Conservation (phyloP, 2,888 invertebrate genomes). For the Brenthis hecate region DNA sequence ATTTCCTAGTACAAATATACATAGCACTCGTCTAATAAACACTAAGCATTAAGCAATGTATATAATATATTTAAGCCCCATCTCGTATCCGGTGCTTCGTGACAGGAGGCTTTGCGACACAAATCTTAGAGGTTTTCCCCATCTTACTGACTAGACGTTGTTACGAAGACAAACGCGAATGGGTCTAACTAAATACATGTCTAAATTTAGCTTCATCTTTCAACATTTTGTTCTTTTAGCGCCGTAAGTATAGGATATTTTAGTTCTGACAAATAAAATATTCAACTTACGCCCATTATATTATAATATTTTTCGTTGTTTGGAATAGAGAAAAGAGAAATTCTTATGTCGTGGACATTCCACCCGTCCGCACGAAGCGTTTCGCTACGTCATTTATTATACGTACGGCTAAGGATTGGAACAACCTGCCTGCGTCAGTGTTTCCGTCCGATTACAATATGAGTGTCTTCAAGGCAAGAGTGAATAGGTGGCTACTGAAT, state of each 20-base stretch:
- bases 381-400: too few relatives aligned
- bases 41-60: slow-evolving; percentile 4
- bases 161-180: slow-evolving; percentile 33
- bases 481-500: too few relatives aligned
- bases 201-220: slow-evolving; percentile 24
- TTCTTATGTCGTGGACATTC: too few relatives aligned
- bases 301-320: too few relatives aligned
- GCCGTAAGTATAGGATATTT: neutral
- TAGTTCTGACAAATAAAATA: too few relatives aligned
- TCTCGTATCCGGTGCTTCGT: slow-evolving; percentile 30
- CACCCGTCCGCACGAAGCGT: too few relatives aligned
- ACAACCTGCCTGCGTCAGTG: too few relatives aligned
- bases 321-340: too few relatives aligned
- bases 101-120: slow-evolving; percentile 61
- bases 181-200: slow-evolving; percentile 24
- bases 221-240: neutral
- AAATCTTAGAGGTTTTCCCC: slow-evolving; percentile 62
- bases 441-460: too few relatives aligned
- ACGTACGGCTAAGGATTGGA: too few relatives aligned
- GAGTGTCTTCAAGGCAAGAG: too few relatives aligned
- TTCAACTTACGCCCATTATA: too few relatives aligned
- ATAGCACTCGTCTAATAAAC: neutral
- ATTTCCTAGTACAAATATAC: neutral
- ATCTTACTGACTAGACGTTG: slow-evolving; percentile 46
- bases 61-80: slow-evolving; percentile 8